Evolutionary conservation across 2,113 vertebrate species (phyloP).

Genomic region (Calyptommatus sinebrachiatus): DNA sequence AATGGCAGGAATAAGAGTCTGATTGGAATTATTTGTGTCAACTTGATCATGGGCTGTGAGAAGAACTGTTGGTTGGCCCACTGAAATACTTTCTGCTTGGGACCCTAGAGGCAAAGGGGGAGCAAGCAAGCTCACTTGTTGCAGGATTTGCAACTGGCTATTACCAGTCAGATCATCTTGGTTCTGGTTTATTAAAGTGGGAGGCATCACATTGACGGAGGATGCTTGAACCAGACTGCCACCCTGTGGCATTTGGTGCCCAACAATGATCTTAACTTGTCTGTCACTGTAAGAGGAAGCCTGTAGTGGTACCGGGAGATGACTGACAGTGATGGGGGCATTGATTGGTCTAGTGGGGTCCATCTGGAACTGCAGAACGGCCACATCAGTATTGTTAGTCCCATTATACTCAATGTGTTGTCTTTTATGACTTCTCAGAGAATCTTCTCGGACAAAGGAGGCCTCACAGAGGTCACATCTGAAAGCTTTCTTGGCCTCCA

Average conservation of each 20-base stretch:
- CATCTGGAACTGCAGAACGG: slow-evolving; percentile 73
- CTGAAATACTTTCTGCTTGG: slow-evolving; percentile 58
- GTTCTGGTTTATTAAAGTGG: slow-evolving; percentile 70
- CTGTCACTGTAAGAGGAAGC: slow-evolving; percentile 73
- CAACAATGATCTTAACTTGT: slow-evolving; percentile 87
- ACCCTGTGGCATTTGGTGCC: slow-evolving; percentile 76
- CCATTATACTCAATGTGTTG: slow-evolving; percentile 80
- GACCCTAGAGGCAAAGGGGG: slow-evolving; percentile 69
- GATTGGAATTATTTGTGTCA: slow-evolving; percentile 66
- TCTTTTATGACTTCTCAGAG: slow-evolving; percentile 90
- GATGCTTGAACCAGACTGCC: slow-evolving; percentile 65
- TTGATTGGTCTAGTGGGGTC: slow-evolving; percentile 43
- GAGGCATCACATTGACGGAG: slow-evolving; percentile 70
- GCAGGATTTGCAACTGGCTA: slow-evolving; percentile 83
- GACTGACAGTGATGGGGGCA: slow-evolving; percentile 56
- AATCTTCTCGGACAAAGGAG: slow-evolving; percentile 92
- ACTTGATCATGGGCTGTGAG: slow-evolving; percentile 70
- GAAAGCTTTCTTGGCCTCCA: slow-evolving; percentile 89
- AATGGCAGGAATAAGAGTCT: slow-evolving; percentile 74
- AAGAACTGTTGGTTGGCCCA: slow-evolving; percentile 78
- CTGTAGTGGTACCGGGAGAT: slow-evolving; percentile 69
- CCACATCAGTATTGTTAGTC: slow-evolving; percentile 53
- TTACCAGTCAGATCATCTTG: slow-evolving; percentile 63
- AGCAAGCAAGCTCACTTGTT: slow-evolving; percentile 85
- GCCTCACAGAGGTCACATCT: slow-evolving; percentile 86